phyloP scores from a whole-genome alignment of 2,797 vertebrate species.

The Distichodus sexfasciatus region DNA sequence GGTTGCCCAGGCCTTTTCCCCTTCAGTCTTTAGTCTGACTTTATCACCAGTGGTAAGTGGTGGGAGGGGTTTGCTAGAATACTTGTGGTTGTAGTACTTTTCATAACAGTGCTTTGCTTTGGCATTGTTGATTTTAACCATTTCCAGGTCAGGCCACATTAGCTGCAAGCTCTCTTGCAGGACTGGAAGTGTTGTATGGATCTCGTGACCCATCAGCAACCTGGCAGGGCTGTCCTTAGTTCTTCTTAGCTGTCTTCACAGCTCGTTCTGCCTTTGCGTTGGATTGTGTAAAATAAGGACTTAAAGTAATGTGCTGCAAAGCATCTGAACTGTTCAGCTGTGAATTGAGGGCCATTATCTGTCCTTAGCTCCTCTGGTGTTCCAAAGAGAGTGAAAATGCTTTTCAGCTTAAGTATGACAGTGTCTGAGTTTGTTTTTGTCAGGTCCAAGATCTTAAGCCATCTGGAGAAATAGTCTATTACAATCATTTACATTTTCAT shows the following conservation, averaged over 20 bases:
- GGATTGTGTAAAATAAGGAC: conserved; percentile 19
- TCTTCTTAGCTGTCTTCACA: conserved; percentile 21
- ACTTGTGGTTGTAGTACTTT: conserved; percentile 5
- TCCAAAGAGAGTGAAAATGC: not conserved
- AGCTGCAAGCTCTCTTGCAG: not conserved
- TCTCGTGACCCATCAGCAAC: not conserved
- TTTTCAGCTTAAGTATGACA: not conserved
- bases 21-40: not conserved
- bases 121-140: not conserved
- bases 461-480: not conserved
- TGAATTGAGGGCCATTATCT: too few species aligned
- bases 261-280: conserved; percentile 23
- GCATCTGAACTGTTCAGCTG: conserved; percentile 25
- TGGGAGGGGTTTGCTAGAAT: conserved; percentile 3
- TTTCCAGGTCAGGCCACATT: not conserved
- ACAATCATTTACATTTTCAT: too few species aligned
- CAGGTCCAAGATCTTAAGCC: not conserved
- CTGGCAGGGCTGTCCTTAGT: conserved; percentile 15
- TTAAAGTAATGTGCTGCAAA: conserved; percentile 8
- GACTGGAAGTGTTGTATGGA: not conserved
- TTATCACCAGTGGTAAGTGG: not conserved
- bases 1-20: not conserved
- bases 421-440: not conserved
- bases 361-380: conserved; percentile 34
- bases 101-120: not conserved